Conservation (phyloP, 2,797 vertebrate genomes). For the Numenius phaeopus region DNA sequence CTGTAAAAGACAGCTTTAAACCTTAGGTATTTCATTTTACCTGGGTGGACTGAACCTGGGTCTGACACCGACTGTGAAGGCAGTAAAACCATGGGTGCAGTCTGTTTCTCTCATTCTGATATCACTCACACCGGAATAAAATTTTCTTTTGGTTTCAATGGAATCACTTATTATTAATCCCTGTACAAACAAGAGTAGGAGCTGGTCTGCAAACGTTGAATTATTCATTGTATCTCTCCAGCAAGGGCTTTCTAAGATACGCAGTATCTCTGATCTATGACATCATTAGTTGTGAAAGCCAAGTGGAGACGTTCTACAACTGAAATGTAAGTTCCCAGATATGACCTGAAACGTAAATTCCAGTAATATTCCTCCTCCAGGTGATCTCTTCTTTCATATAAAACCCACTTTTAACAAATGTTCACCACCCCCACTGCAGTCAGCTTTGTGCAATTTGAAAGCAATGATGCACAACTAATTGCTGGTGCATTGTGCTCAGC, state of each 20-base stretch:
- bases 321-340: slow-evolving; percentile 46
- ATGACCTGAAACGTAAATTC: slow-evolving; percentile 41
- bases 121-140: background rate
- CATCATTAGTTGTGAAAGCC: slow-evolving; percentile 48
- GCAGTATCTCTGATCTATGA: slow-evolving; percentile 43
- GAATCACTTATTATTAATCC: background rate
- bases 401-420: background rate
- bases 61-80: background rate
- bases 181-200: background rate
- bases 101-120: background rate
- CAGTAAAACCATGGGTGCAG: background rate
- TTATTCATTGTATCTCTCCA: background rate
- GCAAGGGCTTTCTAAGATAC: background rate
- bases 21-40: background rate
- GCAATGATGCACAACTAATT: slow-evolving; percentile 68
- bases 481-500: slow-evolving; percentile 62
- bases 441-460: slow-evolving; percentile 49
- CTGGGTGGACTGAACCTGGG: background rate
- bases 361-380: slow-evolving; percentile 51
- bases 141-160: background rate
- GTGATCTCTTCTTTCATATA: slow-evolving; percentile 46
- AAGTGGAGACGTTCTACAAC: slow-evolving; percentile 44
- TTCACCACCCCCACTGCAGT: background rate
- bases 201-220: background rate
- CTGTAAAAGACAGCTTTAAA: background rate